Conservation (phyloP, 2,888 invertebrate genomes). For the Atrina japonica region DNA sequence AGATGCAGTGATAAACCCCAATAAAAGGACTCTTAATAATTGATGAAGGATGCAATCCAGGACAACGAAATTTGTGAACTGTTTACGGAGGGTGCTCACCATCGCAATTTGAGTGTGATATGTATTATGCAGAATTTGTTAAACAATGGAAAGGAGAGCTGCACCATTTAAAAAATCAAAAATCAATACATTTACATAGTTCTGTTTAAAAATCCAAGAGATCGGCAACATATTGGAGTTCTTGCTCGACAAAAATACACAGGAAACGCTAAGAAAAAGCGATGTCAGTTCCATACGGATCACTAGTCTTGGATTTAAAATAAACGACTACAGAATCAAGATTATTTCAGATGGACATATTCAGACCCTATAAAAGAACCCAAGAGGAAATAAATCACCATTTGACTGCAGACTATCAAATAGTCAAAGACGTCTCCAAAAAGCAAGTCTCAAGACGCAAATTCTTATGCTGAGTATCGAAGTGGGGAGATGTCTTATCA, state of each 20-base stretch:
- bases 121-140: conserved; percentile 21
- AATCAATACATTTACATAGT: too few species aligned
- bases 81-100: conserved; percentile 10
- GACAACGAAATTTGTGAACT: conserved; percentile 16
- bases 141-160: conserved; percentile 9
- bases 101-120: conserved; percentile 17
- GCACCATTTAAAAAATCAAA: conserved; percentile 14
- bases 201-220: conserved; percentile 20
- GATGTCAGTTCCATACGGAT: background rate
- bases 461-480: too few species aligned
- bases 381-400: background rate
- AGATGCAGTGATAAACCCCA: background rate
- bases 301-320: conserved; percentile 13
- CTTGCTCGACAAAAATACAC: conserved; percentile 7
- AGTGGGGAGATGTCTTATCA: too few species aligned
- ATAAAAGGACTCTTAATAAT: conserved; percentile 6
- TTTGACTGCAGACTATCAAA: conserved; percentile 5
- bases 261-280: conserved; percentile 15
- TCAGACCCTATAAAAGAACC: conserved; percentile 4
- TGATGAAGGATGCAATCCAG: conserved; percentile 16
- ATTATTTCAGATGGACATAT: conserved; percentile 14
- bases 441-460: background rate
- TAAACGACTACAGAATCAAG: conserved; percentile 12
- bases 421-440: conserved; percentile 10
- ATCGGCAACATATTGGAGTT: conserved; percentile 7